These are phyloP conservation scores for Perodicticus potto DNA, from an alignment of 2,797 vertebrate genomes.

Conservation along the genomic window DNA sequence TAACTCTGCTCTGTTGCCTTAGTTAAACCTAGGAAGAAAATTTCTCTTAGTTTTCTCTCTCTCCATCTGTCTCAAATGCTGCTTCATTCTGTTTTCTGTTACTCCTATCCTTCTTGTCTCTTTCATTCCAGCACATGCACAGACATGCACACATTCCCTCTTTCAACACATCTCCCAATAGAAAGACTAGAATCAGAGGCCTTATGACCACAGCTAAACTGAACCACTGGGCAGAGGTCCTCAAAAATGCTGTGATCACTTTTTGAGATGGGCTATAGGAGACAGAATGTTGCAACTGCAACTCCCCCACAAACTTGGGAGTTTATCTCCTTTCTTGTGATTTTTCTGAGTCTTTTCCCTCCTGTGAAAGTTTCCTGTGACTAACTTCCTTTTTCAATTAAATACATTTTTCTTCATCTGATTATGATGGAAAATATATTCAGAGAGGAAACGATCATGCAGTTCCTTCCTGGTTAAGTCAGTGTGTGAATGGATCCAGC, in stretches of 20 bases:
- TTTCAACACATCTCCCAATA: background rate
- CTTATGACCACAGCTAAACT: background rate
- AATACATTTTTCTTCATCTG: background rate
- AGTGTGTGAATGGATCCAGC: background rate
- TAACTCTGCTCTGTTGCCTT: background rate
- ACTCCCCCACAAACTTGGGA: background rate
- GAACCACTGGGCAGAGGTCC: background rate
- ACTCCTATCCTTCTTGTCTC: background rate
- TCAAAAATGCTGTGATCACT: background rate
- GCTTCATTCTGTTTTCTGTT: background rate
- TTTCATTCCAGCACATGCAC: background rate
- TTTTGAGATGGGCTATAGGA: background rate
- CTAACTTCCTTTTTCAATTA: background rate
- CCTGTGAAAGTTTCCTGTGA: conserved; percentile 18
- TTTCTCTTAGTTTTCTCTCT: background rate
- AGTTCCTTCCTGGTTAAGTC: background rate
- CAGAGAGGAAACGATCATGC: background rate
- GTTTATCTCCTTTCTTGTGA: background rate
- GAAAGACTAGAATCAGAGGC: background rate
- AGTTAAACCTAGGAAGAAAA: background rate
- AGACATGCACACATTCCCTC: background rate
- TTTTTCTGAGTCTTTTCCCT: background rate
- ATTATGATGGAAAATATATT: background rate
- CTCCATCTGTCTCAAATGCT: background rate
- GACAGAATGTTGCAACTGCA: background rate